phyloP scores from a whole-genome alignment of 2,888 invertebrate species.

The Phaonia tiefii region DNA sequence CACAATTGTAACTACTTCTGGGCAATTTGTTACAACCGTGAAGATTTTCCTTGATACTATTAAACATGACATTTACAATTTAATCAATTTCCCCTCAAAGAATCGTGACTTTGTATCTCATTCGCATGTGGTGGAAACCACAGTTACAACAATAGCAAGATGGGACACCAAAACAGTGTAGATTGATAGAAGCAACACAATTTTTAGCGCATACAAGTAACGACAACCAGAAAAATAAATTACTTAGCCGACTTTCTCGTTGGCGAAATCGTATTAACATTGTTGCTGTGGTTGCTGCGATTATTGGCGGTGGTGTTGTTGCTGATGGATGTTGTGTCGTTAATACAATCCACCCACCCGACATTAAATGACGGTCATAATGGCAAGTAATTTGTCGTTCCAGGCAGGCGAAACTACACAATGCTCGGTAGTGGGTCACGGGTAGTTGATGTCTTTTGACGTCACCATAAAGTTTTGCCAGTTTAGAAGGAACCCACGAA shows the following conservation, averaged over 20 bases:
- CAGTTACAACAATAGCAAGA: background rate
- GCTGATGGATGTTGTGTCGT: conserved; percentile 8
- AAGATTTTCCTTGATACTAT: too few species aligned
- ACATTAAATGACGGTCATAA: conserved; percentile 51
- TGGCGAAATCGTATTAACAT: background rate
- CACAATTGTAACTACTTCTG: too few species aligned
- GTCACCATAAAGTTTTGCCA: conserved; percentile 26
- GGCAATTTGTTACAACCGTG: too few species aligned
- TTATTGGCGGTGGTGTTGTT: too few species aligned
- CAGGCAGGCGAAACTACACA: conserved; percentile 22
- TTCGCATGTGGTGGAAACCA: background rate
- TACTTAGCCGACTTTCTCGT: conserved; percentile 8
- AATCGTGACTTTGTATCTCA: background rate
- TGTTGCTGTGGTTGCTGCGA: conserved; percentile 23
- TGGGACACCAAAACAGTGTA: conserved; percentile 4
- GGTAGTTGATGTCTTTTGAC: conserved; percentile 39
- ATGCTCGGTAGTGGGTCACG: conserved; percentile 7
- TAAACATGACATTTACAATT: background rate
- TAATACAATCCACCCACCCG: conserved; percentile 31
- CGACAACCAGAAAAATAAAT: background rate
- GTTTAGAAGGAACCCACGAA: background rate
- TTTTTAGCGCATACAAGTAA: background rate
- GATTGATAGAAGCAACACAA: background rate
- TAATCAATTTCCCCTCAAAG: conserved; percentile 3
- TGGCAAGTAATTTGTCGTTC: conserved; percentile 54